phyloP scores from a whole-genome alignment of 2,113 vertebrate species.

The Setophaga kirtlandii region DNA sequence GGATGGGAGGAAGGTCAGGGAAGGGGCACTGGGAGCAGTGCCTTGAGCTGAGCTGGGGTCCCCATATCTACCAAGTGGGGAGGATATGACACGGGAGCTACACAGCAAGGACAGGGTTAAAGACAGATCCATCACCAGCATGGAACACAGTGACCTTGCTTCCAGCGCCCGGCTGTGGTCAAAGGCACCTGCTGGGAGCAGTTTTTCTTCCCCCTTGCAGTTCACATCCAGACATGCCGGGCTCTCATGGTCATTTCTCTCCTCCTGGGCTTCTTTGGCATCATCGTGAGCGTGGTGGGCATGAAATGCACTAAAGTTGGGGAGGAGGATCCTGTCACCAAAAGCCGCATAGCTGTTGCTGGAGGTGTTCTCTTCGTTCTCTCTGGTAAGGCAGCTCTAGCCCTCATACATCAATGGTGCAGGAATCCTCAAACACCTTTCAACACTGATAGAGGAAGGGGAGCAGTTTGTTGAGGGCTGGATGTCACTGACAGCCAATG shows the following conservation, averaged over 20 bases:
- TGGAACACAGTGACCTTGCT: background rate
- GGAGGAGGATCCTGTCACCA: constrained; percentile 89
- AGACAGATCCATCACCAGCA: background rate
- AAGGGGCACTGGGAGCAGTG: rapidly evolving
- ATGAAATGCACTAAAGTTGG: constrained; percentile 98
- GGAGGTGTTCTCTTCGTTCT: constrained; percentile 91
- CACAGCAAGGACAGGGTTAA: background rate
- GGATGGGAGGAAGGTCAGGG: background rate
- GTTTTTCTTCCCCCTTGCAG: constrained; percentile 62
- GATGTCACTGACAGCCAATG: rapidly evolving
- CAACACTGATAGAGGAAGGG: background rate
- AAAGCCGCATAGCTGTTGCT: constrained; percentile 87
- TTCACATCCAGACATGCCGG: constrained; percentile 92
- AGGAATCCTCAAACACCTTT: background rate
- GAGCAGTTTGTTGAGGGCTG: background rate
- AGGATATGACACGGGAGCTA: background rate
- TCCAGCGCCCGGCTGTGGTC: background rate
- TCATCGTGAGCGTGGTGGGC: constrained; percentile 92
- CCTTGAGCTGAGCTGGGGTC: background rate
- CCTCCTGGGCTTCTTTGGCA: constrained; percentile 91
- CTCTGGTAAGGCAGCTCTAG: constrained; percentile 79
- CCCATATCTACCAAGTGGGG: rapidly evolving
- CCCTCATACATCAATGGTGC: background rate
- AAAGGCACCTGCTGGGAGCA: background rate
- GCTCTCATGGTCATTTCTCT: constrained; percentile 95